Base-by-base conservation (phyloP, 2,888 invertebrate species). In the Cryptocephalus primarius region DNA sequence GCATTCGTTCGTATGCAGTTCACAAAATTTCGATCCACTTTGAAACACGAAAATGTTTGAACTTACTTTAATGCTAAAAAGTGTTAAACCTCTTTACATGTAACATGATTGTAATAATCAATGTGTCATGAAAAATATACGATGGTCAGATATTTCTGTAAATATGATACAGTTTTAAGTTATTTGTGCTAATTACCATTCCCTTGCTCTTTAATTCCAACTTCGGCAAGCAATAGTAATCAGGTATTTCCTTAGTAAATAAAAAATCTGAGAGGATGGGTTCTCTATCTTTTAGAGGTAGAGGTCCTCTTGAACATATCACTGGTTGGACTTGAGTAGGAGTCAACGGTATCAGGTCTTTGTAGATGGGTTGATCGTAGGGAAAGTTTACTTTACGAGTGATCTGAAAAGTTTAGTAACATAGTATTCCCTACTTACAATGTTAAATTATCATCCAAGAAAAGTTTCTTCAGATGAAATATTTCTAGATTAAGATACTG, bases 361-460 rank as follows among this genome's bases (percentile, higher is more conserved):
- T 62, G 45, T 58, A 64, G 39, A 63, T 54, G 40, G 57, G 47
- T 49, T 59, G 52, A 38, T 55, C 55, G 38, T 54, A 53, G 0
- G 60, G 61, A 51, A 61, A 60, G 52, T 64, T 64, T 8, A 64
- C 55, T 52, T 57, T 55, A 43, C 55, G 53, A 9, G 60, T 52
- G 14, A 62, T 47, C 63, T 63, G 39, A 46, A 60, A 32, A 47
- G 39, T 22, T 22, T 22, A 22, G 6, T 22, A 22, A 22, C 22
- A 22, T 22, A 6, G 22, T n/a, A n/a, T n/a, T n/a, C n/a, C n/a
- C n/a, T n/a, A 22, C 6, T 2, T 22, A 22, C 22, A 22, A 4
- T 4, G 22, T 22, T 22, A 22, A 22, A 22, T 6, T 22, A 22
- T 22, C 45, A 33, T 12, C 8, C 4, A 36, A 2, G 36, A 6